A percentile compares a stretch with the other conserved stretches of the same genome.
Conservation (phyloP, 2,797 vertebrate genomes). For the Sylvia borin region DNA sequence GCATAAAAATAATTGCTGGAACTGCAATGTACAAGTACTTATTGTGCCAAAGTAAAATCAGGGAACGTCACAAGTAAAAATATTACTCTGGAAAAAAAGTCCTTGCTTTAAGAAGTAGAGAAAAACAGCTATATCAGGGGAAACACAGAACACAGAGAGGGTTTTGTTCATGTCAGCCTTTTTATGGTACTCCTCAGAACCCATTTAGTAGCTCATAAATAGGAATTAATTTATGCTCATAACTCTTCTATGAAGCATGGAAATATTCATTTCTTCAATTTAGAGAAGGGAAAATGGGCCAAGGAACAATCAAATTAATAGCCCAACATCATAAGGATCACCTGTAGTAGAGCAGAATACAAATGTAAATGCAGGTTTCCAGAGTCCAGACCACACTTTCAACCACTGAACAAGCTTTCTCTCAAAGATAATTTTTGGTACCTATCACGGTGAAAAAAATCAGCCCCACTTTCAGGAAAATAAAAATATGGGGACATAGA, state of each 20-base stretch:
- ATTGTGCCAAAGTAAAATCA: slow-evolving; percentile 50
- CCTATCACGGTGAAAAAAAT: not conserved
- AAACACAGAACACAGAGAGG: slow-evolving; percentile 2
- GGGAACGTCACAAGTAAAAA: slow-evolving; percentile 36
- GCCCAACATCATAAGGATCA: not conserved
- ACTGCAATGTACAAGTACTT: slow-evolving; percentile 40
- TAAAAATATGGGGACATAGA: not conserved
- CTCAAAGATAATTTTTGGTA: not conserved
- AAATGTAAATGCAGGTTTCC: not conserved
- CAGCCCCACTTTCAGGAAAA: not conserved
- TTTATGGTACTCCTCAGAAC: slow-evolving; percentile 22
- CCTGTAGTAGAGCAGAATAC: not conserved
- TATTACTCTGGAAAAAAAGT: not conserved
- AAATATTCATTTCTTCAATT: slow-evolving; percentile 10
- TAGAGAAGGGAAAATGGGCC: not conserved
- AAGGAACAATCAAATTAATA: not conserved
- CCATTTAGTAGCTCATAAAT: slow-evolving; percentile 28
- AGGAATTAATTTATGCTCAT: slow-evolving; percentile 19
- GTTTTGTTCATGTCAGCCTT: slow-evolving; percentile 25
- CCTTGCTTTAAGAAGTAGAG: not conserved
- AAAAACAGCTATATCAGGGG: slow-evolving; percentile 18
- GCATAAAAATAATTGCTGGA: slow-evolving; percentile 35
- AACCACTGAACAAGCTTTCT: not conserved
- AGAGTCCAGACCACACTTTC: not conserved
- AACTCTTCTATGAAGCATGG: not conserved